These are phyloP conservation scores for Verasper variegatus DNA, from an alignment of 2,113 vertebrate genomes.

Conservation along the genomic window DNA sequence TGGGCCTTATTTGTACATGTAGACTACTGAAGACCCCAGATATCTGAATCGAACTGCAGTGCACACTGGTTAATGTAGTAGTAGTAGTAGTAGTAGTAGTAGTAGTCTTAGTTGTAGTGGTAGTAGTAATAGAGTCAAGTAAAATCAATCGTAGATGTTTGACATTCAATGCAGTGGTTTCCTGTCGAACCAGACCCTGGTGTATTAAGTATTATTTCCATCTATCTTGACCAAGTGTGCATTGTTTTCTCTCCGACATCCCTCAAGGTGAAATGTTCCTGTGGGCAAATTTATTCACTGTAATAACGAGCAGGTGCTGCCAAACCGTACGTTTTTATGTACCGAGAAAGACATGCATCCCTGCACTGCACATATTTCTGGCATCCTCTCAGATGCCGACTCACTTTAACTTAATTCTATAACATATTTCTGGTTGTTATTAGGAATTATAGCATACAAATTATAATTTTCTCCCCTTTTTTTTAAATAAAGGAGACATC, in stretches of 20 bases:
- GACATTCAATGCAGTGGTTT: neutral
- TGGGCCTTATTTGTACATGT: neutral
- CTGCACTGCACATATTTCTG: constrained; percentile 29
- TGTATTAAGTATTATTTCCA: constrained; percentile 14
- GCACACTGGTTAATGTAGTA: neutral
- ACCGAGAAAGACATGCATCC: constrained; percentile 27
- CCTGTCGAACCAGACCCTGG: constrained; percentile 13
- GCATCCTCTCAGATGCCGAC: constrained; percentile 31
- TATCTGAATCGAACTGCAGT: neutral
- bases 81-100: neutral
- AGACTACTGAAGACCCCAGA: neutral
- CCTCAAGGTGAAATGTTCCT: constrained; percentile 41
- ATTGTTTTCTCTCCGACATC: constrained; percentile 28
- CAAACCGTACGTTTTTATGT: constrained; percentile 2
- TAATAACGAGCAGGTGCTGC: constrained; percentile 28
- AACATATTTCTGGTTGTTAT: neutral
- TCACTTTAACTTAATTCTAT: constrained; percentile 26
- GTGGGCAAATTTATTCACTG: constrained; percentile 41
- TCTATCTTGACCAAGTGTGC: constrained; percentile 3
- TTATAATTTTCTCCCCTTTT: constrained; percentile 30
- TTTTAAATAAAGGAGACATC: constrained; percentile 28
- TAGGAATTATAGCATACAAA: neutral
- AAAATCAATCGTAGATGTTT: neutral
- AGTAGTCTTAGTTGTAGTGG: neutral
- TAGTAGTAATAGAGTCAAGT: neutral